Conservation (phyloP, 2,888 invertebrate genomes). For the Luffia ferchaultella region DNA sequence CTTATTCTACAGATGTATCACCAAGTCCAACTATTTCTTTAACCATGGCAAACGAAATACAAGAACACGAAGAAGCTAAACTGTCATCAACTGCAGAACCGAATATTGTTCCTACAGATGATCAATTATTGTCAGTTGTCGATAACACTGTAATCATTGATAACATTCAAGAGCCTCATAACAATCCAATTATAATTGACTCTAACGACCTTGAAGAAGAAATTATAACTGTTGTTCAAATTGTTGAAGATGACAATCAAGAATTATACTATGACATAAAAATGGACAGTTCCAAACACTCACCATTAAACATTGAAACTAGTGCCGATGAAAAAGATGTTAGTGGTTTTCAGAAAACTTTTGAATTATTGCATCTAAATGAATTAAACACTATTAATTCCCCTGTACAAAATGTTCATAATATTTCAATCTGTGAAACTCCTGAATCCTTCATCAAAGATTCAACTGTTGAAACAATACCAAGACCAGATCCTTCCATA, state of each 20-base stretch:
- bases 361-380: not conserved
- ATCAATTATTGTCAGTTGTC: conserved; percentile 9
- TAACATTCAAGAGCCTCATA: not conserved
- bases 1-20: conserved; percentile 32
- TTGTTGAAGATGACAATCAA: conserved; percentile 53
- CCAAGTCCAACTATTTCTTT: conserved; percentile 15
- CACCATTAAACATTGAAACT: conserved; percentile 12
- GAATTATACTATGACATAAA: conserved; percentile 43
- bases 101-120: conserved; percentile 10
- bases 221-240: conserved; percentile 57
- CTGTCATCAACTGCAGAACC: too few relatives aligned
- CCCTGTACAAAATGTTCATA: not conserved
- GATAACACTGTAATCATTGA: conserved; percentile 17
- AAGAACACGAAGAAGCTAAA: conserved; percentile 6
- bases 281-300: conserved; percentile 36
- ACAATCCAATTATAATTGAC: conserved; percentile 33
- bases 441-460: conserved; percentile 36
- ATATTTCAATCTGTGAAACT: conserved; percentile 28
- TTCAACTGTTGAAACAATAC: conserved; percentile 19
- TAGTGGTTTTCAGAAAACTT: conserved; percentile 8
- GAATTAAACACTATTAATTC: not conserved
- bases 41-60: not conserved
- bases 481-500: conserved; percentile 48
- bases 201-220: conserved; percentile 53
- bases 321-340: conserved; percentile 17